phyloP scores from a whole-genome alignment of 1,140 invertebrate species.

The Oedothorax gibbosus region DNA sequence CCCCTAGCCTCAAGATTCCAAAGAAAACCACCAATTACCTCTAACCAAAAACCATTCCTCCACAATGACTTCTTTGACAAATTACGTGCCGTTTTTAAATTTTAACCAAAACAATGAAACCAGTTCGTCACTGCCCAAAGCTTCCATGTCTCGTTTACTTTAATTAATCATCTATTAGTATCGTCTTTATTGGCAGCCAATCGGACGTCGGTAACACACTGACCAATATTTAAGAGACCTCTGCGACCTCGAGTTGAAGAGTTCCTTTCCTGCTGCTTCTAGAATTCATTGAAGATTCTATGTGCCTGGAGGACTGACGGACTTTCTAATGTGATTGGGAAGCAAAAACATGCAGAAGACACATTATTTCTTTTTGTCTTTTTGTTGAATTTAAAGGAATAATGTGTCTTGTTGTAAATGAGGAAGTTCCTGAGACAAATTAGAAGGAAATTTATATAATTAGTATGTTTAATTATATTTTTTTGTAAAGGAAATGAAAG shows the following conservation, averaged over 20 bases:
- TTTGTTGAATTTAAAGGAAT: not conserved
- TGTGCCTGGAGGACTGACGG: not conserved
- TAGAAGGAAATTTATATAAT: not conserved
- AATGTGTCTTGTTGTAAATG: conserved; percentile 10
- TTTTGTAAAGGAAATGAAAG: not conserved
- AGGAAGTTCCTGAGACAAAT: not conserved
- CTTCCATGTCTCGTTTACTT: not conserved
- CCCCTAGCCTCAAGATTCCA: no score
- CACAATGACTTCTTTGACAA: no score
- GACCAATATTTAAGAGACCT: conserved; percentile 29
- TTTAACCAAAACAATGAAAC: conserved; percentile 1
- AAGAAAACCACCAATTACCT: no score
- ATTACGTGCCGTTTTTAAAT: no score
- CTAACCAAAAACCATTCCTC: no score
- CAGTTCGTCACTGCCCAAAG: conserved; percentile 1
- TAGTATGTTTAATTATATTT: not conserved
- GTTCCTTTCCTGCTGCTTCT: conserved; percentile 6
- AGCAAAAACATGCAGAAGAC: not conserved
- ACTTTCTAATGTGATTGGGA: not conserved
- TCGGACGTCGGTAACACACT: conserved; percentile 12
- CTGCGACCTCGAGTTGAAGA: conserved; percentile 8
- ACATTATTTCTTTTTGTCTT: not conserved
- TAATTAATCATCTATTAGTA: conserved; percentile 27
- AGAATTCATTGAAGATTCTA: conserved; percentile 23
- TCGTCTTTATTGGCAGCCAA: conserved; percentile 2